These are phyloP conservation scores for Drosophila triauraria DNA, from an alignment of 1,140 invertebrate genomes.

Conservation along the genomic window DNA sequence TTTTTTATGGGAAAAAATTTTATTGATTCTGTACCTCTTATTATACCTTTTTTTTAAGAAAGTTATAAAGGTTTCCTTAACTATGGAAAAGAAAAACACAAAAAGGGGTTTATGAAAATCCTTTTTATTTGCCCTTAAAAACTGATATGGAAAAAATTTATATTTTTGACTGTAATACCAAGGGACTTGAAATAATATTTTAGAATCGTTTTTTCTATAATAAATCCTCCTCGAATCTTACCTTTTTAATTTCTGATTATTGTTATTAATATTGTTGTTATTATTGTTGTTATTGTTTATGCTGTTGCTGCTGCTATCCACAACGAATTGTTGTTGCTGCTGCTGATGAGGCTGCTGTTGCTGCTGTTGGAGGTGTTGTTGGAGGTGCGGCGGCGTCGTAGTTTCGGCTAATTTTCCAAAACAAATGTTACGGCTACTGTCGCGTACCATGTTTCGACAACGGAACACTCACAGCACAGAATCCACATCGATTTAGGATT, in stretches of 20 bases:
- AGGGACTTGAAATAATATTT: neutral
- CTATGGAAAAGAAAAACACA: no score
- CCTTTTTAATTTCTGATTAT: constrained; percentile 92
- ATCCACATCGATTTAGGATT: constrained; percentile 71
- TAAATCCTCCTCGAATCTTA: constrained; percentile 85
- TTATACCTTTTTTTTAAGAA: no score
- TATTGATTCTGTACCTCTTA: no score
- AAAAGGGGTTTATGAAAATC: no score
- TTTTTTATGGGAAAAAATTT: no score
- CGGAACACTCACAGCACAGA: constrained; percentile 64
- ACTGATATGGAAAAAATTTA: no score
- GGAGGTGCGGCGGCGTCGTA: constrained; percentile 87
- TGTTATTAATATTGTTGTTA: constrained; percentile 57
- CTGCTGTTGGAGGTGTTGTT: constrained; percentile 57
- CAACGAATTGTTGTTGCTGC: constrained; percentile 65
- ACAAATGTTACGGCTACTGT: constrained; percentile 98
- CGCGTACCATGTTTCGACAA: constrained; percentile 97
- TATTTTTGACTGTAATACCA: no score
- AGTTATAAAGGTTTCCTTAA: no score
- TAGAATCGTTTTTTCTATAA: no score
- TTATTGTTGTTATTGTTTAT: constrained; percentile 58
- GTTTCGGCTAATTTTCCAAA: constrained; percentile 99
- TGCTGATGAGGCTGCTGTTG: constrained; percentile 29
- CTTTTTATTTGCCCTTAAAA: no score
- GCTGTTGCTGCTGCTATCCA: constrained; percentile 70